Evolutionary conservation across 2,888 invertebrate genomes (phyloP).

Genomic region (Dasypogon diadema): DNA sequence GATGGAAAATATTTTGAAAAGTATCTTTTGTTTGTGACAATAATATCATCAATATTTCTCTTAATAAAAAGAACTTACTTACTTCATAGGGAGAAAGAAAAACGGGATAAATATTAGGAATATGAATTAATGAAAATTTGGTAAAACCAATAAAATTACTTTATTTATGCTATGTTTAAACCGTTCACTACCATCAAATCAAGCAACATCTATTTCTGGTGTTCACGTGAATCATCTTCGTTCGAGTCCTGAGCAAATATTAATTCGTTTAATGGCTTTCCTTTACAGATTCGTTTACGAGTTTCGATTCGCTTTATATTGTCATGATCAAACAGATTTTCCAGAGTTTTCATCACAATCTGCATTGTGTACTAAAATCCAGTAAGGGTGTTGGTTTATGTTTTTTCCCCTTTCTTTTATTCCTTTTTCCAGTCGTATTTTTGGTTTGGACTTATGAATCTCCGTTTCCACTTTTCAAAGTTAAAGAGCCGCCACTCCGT

Average conservation of each 20-base stretch:
- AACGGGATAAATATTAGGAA: no score
- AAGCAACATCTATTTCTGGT: background rate
- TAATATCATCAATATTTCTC: no score
- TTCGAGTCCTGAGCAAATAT: constrained; percentile 9
- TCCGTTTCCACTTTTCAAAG: background rate
- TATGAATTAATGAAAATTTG: no score
- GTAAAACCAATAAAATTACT: no score
- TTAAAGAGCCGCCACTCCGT: constrained; percentile 13
- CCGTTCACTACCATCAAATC: no score
- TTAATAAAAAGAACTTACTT: no score
- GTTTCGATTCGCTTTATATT: background rate
- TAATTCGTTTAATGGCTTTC: constrained; percentile 20
- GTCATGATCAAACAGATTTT: constrained; percentile 3
- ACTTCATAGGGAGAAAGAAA: no score
- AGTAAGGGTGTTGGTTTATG: background rate
- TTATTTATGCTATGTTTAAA: no score
- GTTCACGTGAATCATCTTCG: background rate
- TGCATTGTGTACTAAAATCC: background rate
- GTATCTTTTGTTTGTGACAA: no score
- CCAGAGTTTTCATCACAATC: constrained; percentile 20
- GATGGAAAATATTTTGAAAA: no score
- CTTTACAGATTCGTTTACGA: background rate
- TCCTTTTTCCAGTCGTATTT: constrained; percentile 4
- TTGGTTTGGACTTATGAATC: background rate
- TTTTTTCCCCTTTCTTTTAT: background rate